These are phyloP conservation scores for Neodon shergylaensis DNA, from an alignment of 2,113 vertebrate genomes.

Conservation along the genomic window DNA sequence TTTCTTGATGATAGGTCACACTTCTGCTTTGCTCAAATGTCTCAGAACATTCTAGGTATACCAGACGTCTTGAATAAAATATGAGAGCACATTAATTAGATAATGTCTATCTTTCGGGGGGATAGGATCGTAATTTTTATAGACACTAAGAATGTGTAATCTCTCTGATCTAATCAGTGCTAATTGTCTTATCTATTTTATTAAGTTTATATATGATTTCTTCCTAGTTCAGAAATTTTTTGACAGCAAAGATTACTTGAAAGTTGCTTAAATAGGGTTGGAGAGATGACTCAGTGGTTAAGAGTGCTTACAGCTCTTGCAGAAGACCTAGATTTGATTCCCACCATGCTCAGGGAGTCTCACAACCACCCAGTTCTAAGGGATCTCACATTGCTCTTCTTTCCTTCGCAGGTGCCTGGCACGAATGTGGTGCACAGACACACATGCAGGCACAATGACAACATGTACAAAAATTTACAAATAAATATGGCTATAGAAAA, in stretches of 20 bases:
- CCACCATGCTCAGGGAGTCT: not conserved
- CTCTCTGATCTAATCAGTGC: not conserved
- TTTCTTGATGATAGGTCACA: not conserved
- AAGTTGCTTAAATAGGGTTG: not conserved
- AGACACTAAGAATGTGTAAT: not conserved
- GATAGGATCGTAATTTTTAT: not conserved
- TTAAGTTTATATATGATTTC: not conserved
- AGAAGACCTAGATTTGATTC: not conserved
- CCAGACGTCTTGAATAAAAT: not conserved
- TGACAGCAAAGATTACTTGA: not conserved
- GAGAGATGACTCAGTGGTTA: not conserved
- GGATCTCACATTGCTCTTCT: not conserved
- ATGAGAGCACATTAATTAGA: not conserved
- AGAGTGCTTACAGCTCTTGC: not conserved
- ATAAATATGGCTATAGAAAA: not conserved
- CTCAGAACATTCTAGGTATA: not conserved
- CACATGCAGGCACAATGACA: not conserved
- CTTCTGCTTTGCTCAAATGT: not conserved
- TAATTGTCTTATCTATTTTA: not conserved
- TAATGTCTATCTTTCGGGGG: not conserved
- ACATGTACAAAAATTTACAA: not conserved
- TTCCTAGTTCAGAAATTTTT: slow-evolving; percentile 1
- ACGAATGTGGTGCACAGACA: not conserved
- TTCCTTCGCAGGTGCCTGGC: not conserved
- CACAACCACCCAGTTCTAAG: not conserved